Base-by-base conservation (phyloP, 2,797 vertebrate species). In the Myotis myotis region DNA sequence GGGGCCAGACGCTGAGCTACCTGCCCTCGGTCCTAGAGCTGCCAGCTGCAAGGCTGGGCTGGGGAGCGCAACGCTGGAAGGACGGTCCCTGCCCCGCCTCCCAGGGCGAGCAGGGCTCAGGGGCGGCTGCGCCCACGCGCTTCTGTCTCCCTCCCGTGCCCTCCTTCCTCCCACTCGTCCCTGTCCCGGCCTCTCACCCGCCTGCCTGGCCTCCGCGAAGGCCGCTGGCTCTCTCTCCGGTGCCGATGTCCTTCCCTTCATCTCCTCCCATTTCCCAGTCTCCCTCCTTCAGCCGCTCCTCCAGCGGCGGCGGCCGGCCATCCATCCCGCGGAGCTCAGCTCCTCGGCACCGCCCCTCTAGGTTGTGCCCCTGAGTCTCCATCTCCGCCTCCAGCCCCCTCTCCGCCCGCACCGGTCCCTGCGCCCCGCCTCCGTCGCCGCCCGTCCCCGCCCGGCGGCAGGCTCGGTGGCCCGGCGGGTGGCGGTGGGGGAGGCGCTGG, bases 401-500 rank as follows among this genome's bases (percentile, higher is more conserved):
- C 72, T 23, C 68, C 12, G 5, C 47, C 1, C 23, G 4, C n/a
- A 25, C 55, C 15, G 0, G 44, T 22, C 33, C 41, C 22, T 11
- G 47, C 33, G 68, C 70, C 7, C 87, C 57, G 82, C 83, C 57
- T 19, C 66, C 83, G 22, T 23, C 41, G 81, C 60, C 70, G 66
- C 60, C 22, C 0, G 60, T 12, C 33, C 38, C 68, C 47, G 66
- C 74, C 75, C 79, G 49, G 89, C 74, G 10, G 0, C 13, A 7
- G n/a, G 80, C 82, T 44, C 55, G 16, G 7, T 8, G 82, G 89
- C 76, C 49, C 49, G 25, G 41, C 64, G 95, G 75, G 75, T 38
- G 36, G 74, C 81, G 86, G 41, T 55, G 93, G 83, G 75, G 68
- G 57, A 19, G 71, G 72, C 33, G 74, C 95, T 96, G 96, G 97